Base-by-base conservation (phyloP, 2,888 invertebrate species). In the Chrysomela aeneicollis region DNA sequence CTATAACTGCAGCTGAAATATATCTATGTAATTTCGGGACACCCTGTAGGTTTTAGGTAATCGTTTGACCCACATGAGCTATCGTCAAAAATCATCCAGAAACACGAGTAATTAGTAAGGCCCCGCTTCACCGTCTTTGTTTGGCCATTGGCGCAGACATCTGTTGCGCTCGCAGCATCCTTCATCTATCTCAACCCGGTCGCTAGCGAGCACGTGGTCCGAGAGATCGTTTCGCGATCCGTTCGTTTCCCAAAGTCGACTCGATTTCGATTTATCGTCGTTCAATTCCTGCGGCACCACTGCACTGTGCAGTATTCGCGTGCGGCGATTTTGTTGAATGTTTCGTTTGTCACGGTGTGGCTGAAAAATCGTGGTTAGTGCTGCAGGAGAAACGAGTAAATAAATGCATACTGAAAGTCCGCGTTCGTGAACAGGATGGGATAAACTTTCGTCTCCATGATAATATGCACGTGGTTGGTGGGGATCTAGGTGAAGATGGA, bases 401-500 rank as follows among this genome's bases (percentile, higher is more conserved):
- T 52, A 54, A 60, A 50, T 60, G 35, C 42, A 26, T 47, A 26
- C 52, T 47, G 19, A 6, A 42, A 47, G 9, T 35, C 10, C 10
- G 52, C 10, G 37, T 8, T 19, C 10, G 37, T 8, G 6, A 26
- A 6, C 26, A 26, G 6, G 3, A 26, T 26, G 26, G 26, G 26
- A 26, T 3, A 6, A 26, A 26, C 26, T 26, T 26, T 26, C 26
- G 51, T 12, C 26, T n/a, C n/a, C 51, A 51, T 51, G 6, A 15
- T 32, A 32, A 42, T 53, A 71, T 70, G 63, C 42, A 71, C 69
- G 71, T 72, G 71, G 62, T 65, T 70, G 53, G 65, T 64, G 64
- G 61, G 59, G 59, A 64, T 57, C 9, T 62, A 60, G 63, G 70
- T 61, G 57, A 42, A 64, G 58, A 82, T 82, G 82, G 82, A 83